phyloP scores from a whole-genome alignment of 2,113 vertebrate species.

The Ciconia boyciana region DNA sequence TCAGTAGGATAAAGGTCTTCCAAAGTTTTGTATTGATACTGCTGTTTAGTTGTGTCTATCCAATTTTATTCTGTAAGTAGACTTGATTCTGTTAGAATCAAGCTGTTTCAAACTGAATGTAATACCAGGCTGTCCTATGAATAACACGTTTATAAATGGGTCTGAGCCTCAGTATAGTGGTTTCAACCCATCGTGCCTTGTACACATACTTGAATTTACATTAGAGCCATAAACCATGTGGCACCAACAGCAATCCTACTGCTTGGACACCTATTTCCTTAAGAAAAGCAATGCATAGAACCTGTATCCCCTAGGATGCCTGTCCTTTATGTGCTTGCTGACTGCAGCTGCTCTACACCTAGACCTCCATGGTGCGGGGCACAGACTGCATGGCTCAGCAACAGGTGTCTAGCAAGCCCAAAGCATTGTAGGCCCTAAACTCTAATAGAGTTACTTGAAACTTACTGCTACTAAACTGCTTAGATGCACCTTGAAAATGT shows the following conservation, averaged over 20 bases:
- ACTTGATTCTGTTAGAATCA: neutral
- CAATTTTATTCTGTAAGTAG: neutral
- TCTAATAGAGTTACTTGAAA: neutral
- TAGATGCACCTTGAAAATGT: neutral
- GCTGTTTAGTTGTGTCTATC: neutral
- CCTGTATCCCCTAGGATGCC: neutral
- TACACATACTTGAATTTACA: neutral
- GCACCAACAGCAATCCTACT: neutral
- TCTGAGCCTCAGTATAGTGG: neutral
- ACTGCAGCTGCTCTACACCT: neutral
- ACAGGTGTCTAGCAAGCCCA: neutral
- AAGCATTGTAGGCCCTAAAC: neutral
- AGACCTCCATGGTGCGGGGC: neutral
- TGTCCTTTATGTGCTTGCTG: neutral
- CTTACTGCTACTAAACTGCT: neutral
- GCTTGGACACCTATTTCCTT: neutral
- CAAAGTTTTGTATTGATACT: neutral
- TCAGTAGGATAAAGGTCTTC: neutral
- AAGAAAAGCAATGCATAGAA: accelerated
- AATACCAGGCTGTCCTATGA: neutral
- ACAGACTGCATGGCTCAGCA: neutral
- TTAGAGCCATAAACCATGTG: neutral
- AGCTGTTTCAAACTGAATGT: neutral
- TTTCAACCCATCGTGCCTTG: neutral
- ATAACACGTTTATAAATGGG: neutral